phyloP scores from a whole-genome alignment of 2,797 vertebrate genomes.

The Thaleichthys pacificus region DNA sequence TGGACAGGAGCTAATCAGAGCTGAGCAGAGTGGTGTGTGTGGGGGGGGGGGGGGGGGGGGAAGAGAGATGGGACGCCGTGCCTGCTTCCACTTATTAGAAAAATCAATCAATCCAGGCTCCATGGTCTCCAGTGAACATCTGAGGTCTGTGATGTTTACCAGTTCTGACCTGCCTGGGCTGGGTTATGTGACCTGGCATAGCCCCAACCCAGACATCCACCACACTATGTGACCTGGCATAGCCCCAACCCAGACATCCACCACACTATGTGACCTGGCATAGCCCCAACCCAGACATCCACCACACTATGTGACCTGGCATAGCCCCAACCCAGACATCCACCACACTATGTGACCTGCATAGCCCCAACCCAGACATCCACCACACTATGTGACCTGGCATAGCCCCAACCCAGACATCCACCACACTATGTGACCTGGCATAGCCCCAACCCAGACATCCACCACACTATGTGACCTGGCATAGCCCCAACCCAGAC shows the following conservation, averaged over 20 bases:
- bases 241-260: conserved; percentile 36
- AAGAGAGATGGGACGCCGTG: conserved; percentile 16
- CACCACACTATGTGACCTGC: too few relatives aligned
- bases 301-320: too few relatives aligned
- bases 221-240: conserved; percentile 45
- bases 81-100: conserved; percentile 7
- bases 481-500: too few relatives aligned
- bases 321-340: too few relatives aligned
- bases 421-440: too few relatives aligned
- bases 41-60: neutral
- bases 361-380: too few relatives aligned
- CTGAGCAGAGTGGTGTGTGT: conserved; percentile 1
- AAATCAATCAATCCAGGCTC: conserved; percentile 41
- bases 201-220: conserved; percentile 39
- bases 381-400: conserved; percentile 4
- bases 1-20: neutral
- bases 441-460: too few relatives aligned
- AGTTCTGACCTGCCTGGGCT: conserved; percentile 49
- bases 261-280: too few relatives aligned
- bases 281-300: too few relatives aligned
- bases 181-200: conserved; percentile 26
- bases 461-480: too few relatives aligned
- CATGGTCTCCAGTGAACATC: conserved; percentile 35
- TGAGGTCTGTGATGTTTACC: conserved; percentile 23
- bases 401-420: conserved; percentile 38